Evolutionary conservation across 2,113 vertebrate genomes (phyloP).

Genomic region (Apistogramma diplotaenia): DNA sequence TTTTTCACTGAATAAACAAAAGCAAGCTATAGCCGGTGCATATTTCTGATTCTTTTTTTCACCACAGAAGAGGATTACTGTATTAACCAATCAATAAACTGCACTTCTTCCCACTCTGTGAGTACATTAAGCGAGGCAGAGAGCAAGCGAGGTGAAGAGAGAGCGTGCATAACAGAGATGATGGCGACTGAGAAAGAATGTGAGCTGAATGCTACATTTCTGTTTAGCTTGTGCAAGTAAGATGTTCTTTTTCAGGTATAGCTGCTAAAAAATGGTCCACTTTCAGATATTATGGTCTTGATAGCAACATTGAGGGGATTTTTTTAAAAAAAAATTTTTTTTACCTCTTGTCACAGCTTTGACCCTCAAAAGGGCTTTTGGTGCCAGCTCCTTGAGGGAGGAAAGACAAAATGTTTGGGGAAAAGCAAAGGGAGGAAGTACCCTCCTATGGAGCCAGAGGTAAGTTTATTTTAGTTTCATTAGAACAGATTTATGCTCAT

Average conservation of each 20-base stretch:
- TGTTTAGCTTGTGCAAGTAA: background rate
- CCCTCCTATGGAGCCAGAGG: conserved; percentile 90
- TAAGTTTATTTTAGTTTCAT: conserved; percentile 52
- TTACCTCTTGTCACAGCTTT: conserved; percentile 78
- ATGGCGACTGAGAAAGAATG: background rate
- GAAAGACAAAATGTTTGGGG: conserved; percentile 94
- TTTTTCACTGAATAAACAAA: background rate
- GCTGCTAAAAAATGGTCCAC: background rate
- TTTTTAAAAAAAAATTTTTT: background rate
- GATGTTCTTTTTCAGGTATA: background rate
- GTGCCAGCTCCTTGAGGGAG: conserved; percentile 95
- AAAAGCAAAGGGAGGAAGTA: conserved; percentile 97
- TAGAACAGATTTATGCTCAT: background rate
- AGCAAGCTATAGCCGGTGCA: background rate
- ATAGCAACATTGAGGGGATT: background rate
- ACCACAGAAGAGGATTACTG: background rate
- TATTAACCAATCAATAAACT: background rate
- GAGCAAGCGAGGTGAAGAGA: conserved; percentile 4
- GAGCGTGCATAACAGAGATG: background rate
- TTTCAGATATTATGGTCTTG: background rate
- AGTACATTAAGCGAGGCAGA: background rate
- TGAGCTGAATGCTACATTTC: conserved; percentile 18
- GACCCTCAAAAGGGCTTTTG: conserved; percentile 98
- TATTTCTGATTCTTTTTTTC: background rate
- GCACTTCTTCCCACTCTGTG: background rate